These are phyloP conservation scores for Scarus forsteni DNA, from an alignment of 2,797 vertebrate species.

Conservation along the genomic window DNA sequence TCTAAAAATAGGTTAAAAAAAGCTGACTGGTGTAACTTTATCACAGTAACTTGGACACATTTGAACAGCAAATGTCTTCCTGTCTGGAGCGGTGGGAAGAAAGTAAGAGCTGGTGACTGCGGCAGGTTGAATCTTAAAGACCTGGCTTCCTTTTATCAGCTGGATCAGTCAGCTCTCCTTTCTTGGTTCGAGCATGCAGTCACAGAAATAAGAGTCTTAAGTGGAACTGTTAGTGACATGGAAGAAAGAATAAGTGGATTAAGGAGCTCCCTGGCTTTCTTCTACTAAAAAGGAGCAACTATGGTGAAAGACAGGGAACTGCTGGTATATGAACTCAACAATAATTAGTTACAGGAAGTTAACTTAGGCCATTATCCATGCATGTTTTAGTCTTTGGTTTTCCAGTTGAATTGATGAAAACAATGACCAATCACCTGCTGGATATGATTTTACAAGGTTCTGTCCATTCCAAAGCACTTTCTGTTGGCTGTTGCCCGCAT, in stretches of 20 bases:
- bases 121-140: conserved; percentile 20
- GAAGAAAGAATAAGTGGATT: conserved; percentile 16
- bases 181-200: conserved; percentile 5
- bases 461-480: too few species aligned
- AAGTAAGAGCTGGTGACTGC: conserved; percentile 4
- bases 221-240: conserved; percentile 35
- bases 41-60: conserved; percentile 27
- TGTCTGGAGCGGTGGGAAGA: background rate
- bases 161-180: conserved; percentile 33
- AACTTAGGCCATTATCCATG: too few species aligned
- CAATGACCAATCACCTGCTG: too few species aligned
- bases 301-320: too few species aligned
- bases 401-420: too few species aligned
- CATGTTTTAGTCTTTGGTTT: too few species aligned
- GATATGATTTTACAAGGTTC: too few species aligned
- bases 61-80: conserved; percentile 1
- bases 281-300: background rate
- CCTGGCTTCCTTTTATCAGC: conserved; percentile 34
- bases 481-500: too few species aligned
- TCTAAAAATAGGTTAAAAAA: too few species aligned
- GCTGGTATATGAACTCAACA: too few species aligned
- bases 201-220: conserved; percentile 30
- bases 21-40: conserved; percentile 18
- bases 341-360: too few species aligned
- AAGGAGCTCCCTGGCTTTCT: background rate